Evolutionary conservation across 2,888 invertebrate genomes (phyloP).

Genomic region (Anorthoa munda): DNA sequence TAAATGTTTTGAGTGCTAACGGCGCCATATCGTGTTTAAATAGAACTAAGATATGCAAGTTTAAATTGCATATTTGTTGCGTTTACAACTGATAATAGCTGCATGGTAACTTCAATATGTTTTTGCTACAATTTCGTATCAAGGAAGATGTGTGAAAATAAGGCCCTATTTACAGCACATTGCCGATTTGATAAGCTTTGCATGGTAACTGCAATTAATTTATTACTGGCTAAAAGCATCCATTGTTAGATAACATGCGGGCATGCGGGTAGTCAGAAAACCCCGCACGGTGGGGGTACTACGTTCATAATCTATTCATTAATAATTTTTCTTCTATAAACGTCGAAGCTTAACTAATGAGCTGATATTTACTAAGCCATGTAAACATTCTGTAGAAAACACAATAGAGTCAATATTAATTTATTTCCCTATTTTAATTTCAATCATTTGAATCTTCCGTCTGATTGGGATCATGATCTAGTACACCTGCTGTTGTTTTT

Average conservation of each 20-base stretch:
- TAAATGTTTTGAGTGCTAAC: constrained; percentile 29
- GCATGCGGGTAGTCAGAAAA: constrained; percentile 14
- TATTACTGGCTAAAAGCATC: constrained; percentile 22
- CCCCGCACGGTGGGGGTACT: too few species aligned
- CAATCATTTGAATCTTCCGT: background rate
- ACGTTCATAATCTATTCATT: background rate
- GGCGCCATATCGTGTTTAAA: constrained; percentile 7
- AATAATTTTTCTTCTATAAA: constrained; percentile 1
- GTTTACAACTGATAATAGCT: constrained; percentile 31
- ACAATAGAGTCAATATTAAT: constrained; percentile 2
- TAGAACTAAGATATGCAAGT: background rate
- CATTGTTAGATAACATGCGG: constrained; percentile 26
- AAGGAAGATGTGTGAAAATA: constrained; percentile 39
- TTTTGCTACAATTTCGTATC: constrained; percentile 12
- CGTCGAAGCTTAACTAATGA: constrained; percentile 14
- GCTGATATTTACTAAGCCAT: background rate
- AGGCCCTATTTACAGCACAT: constrained; percentile 19
- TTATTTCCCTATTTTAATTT: background rate
- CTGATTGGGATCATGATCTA: background rate
- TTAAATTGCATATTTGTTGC: constrained; percentile 12
- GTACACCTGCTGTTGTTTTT: constrained; percentile 28
- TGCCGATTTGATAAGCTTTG: constrained; percentile 26
- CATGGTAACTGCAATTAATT: constrained; percentile 31
- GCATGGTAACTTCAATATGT: constrained; percentile 26
- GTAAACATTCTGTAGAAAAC: background rate